Conservation (phyloP, 2,888 invertebrate genomes). For the Caenorhabditis sp. region DNA sequence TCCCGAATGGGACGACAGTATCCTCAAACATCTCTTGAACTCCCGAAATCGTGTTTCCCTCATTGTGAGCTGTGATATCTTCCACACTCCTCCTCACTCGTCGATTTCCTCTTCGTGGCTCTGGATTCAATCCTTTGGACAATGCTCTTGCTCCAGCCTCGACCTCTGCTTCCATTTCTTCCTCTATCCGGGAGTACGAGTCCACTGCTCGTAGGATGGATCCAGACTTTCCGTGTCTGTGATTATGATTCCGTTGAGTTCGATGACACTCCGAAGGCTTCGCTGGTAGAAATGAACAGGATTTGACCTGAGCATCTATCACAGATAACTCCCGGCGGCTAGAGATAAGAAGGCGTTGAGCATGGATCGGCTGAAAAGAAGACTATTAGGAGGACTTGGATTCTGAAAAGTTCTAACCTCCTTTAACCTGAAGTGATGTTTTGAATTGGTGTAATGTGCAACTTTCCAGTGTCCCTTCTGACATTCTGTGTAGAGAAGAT, state of each 20-base stretch:
- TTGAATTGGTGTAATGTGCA: slow-evolving; percentile 72
- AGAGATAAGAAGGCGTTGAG: slow-evolving; percentile 65
- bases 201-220: slow-evolving; percentile 51
- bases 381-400: background rate
- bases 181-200: slow-evolving; percentile 17
- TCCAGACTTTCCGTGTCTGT: slow-evolving; percentile 55
- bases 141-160: slow-evolving; percentile 22
- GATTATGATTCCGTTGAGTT: slow-evolving; percentile 45
- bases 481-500: slow-evolving; percentile 70
- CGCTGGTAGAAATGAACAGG: slow-evolving; percentile 58
- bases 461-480: slow-evolving; percentile 70
- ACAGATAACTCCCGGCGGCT: slow-evolving; percentile 64
- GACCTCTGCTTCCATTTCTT: slow-evolving; percentile 23
- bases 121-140: slow-evolving; percentile 2
- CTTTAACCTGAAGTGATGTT: slow-evolving; percentile 70
- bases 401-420: slow-evolving; percentile 39
- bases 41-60: background rate
- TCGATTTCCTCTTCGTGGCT: slow-evolving; percentile 8
- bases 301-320: slow-evolving; percentile 72
- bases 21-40: slow-evolving; percentile 20
- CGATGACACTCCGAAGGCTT: slow-evolving; percentile 55
- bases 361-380: slow-evolving; percentile 65
- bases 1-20: slow-evolving; percentile 1
- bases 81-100: slow-evolving; percentile 22
- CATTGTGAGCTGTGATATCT: slow-evolving; percentile 1